Percentiles rank a stretch among this genome's conserved stretches.
These are phyloP conservation scores for Margaritifera margaritifera DNA, from an alignment of 2,888 invertebrate genomes.

Conservation along the genomic window DNA sequence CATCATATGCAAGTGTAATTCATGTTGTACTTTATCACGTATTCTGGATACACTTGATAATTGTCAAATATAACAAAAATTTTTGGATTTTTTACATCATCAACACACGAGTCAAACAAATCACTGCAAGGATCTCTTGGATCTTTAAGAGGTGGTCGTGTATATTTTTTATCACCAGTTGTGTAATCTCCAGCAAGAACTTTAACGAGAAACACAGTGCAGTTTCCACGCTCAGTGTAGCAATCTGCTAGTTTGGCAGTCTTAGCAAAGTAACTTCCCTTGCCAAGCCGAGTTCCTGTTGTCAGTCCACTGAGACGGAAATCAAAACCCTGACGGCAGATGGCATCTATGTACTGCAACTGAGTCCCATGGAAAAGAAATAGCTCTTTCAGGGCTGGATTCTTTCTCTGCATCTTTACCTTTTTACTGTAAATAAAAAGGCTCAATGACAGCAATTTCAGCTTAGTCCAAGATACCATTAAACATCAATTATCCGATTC, in stretches of 20 bases:
- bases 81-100: constrained; percentile 47
- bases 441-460: not conserved
- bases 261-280: constrained; percentile 62
- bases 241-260: constrained; percentile 44
- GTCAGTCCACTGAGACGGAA: constrained; percentile 53
- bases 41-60: constrained; percentile 64
- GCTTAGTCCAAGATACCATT: not conserved
- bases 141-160: constrained; percentile 60
- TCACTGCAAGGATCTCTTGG: constrained; percentile 43
- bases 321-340: constrained; percentile 61
- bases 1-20: not conserved
- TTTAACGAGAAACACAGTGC: constrained; percentile 54
- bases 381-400: constrained; percentile 25
- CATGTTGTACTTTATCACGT: constrained; percentile 52
- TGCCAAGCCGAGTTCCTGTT: constrained; percentile 49
- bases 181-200: constrained; percentile 61
- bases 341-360: constrained; percentile 42
- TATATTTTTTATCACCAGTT: constrained; percentile 40
- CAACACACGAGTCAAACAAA: constrained; percentile 62
- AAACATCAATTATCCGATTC: no score
- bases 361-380: constrained; percentile 59
- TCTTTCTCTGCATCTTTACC: constrained; percentile 42
- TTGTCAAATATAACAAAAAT: constrained; percentile 61
- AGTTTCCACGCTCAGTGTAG: constrained; percentile 33
- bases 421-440: constrained; percentile 42